Evolutionary conservation across 2,797 vertebrate genomes (phyloP), one percentile per base, ranked within the genome.

Genomic region (Danio kyathit): DNA sequence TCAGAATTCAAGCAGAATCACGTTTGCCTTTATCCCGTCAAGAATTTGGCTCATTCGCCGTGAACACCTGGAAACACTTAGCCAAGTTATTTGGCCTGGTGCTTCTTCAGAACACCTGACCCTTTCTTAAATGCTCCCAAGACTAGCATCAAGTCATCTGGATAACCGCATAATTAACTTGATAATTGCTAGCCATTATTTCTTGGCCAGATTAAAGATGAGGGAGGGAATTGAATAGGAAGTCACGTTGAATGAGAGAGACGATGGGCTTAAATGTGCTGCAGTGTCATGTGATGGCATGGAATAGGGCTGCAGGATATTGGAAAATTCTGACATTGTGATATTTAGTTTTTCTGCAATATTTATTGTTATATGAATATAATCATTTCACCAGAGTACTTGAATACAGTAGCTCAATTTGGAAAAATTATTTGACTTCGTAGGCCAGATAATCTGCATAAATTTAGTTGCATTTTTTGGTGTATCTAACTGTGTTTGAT

Each of bases 41-140:
- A 29, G 51, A 17, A 38, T 61, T 19, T 0, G 5, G 48, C 51
- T 67, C 48, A 19, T 52, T 67, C 52, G 6, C 13, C n/a, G 11
- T 2, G 5, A 49, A 19, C 78, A 81, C 48, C 60, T 79, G 66
- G 61, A 51, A 82, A 59, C 48, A 64, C 66, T 82, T 73, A 14
- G 43, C 48, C 16, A 60, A 67, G 60, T 19, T n/a, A 41, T 54
- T 29, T n/a, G 1, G 59, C 71, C 14, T 19, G 2, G 1, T 48
- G 19, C 3, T 52, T 57, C 52, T 12, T 52, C 67, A 21, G 38
- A 80, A 63, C 72, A 72, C 72, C 76, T 60, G 60, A 80, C 38
- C 71, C 10, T 38, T 65, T 63, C 29, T 63, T 29, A 59, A 85
- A 56, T 11, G 8, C 49, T 54, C 49, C 61, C 74, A 75, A 59